Evolutionary conservation across 1,140 invertebrate species (phyloP), one percentile per base, ranked within the genome.

Genomic region (Galendromus occidentalis): DNA sequence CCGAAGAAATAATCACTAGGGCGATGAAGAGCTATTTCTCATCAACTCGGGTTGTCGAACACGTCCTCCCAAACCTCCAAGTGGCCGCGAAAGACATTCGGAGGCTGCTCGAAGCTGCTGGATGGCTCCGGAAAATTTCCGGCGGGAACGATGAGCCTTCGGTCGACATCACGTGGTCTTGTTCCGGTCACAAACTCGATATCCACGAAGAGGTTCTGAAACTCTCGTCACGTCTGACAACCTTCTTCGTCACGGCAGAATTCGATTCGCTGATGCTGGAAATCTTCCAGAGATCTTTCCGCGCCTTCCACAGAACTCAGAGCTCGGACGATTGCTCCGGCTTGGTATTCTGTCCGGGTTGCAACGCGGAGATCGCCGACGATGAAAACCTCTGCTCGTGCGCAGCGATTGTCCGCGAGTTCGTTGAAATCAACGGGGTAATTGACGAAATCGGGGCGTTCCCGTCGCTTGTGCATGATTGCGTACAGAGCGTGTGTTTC

Each of bases 401-500:
- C 51, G 51, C 20, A 14, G 25, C 25, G 51, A 25, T 59, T 17
- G 33, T 59, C 14, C 51, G 22, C 5, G 51, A 59, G 25, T 59
- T 59, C 20, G 9, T 59, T 5, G 25, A 33, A 59, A 33, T 59
- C 51, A 59, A 59, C 22, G 51, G 25, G 20, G 25, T 59, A 12
- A 25, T 59, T 22, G 20, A 59, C 9, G 1, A 22, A 9, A 59
- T 33, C 17, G 25, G 22, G 2, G 51, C 33, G 14, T 59, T 59
- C 22, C 51, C 51, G 2, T 29, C 51, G 2, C 22, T 59, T 17
- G 25, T 59, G 2, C 51, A 59, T 25, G 51, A 59, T 33, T 59
- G 51, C 51, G 51, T 59, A 14, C 51, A 25, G 14, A 82, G 81
- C 55, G 80, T 91, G 51, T 87, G 90, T 59, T 85, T 89, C 71